These are phyloP conservation scores for Argyra leucocephala DNA, from an alignment of 2,888 invertebrate genomes.

Conservation along the genomic window DNA sequence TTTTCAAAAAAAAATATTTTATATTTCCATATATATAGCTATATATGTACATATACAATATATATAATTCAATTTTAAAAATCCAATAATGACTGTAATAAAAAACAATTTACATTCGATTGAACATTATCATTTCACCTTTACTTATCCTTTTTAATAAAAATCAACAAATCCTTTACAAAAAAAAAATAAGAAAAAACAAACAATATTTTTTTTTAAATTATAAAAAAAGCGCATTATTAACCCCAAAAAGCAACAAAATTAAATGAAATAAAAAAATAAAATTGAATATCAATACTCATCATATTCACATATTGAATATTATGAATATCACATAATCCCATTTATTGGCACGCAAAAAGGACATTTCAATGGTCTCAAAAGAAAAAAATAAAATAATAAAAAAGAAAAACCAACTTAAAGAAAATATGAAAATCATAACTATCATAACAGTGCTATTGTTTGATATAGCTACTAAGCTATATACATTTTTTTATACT, in stretches of 20 bases:
- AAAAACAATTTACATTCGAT: conserved; percentile 4
- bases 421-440: too few species aligned
- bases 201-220: too few species aligned
- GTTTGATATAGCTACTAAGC: too few species aligned
- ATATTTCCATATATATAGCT: too few species aligned
- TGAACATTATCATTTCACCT: conserved; percentile 6
- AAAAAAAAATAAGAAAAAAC: neutral
- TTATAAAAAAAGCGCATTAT: neutral
- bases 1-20: too few species aligned
- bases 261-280: neutral
- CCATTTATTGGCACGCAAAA: neutral
- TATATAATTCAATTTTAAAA: neutral
- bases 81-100: conserved; percentile 6
- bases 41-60: neutral
- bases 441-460: too few species aligned
- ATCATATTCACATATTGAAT: neutral
- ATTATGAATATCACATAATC: neutral
- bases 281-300: conserved; percentile 6
- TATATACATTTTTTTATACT: too few species aligned
- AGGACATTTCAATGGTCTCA: neutral
- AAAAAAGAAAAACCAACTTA: neutral
- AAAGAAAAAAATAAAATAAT: neutral
- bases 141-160: neutral
- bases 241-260: neutral
- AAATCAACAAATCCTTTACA: neutral